Conservation (phyloP, 2,888 invertebrate genomes). For the Cerceris ruficornis region DNA sequence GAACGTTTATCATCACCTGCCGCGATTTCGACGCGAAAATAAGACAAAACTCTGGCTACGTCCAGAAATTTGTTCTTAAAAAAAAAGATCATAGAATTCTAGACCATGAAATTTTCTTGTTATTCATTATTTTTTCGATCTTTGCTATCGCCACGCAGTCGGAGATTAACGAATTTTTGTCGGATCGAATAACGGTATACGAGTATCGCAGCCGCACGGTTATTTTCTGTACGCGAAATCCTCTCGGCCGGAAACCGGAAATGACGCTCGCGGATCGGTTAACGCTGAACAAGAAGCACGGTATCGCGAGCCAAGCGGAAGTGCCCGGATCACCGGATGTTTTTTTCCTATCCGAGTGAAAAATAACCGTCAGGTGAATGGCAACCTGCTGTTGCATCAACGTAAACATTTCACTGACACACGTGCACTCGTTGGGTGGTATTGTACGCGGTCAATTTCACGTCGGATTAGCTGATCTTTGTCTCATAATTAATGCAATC, state of each 20-base stretch:
- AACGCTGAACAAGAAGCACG: constrained; percentile 46
- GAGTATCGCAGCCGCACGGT: neutral
- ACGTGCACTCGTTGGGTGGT: neutral
- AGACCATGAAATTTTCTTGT: neutral
- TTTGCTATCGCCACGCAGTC: neutral
- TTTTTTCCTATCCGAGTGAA: constrained; percentile 49
- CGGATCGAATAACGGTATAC: too few species aligned
- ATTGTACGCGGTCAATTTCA: too few species aligned
- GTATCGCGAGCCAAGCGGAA: constrained; percentile 48
- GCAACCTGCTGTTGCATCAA: constrained; percentile 9
- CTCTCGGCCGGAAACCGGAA: constrained; percentile 43
- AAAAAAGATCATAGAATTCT: neutral
- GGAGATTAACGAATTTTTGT: too few species aligned
- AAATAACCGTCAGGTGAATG: constrained; percentile 42
- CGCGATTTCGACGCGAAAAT: constrained; percentile 17
- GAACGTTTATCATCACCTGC: constrained; percentile 44
- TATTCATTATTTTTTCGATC: neutral
- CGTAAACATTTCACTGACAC: neutral
- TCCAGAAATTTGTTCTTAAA: neutral
- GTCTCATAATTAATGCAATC: too few species aligned
- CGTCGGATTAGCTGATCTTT: too few species aligned
- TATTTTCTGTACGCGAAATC: constrained; percentile 14
- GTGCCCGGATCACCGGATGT: constrained; percentile 58
- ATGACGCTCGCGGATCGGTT: constrained; percentile 51
- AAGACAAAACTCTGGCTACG: constrained; percentile 5